Evolutionary conservation across 2,797 vertebrate species (phyloP).

Genomic region (Crenuchus spilurus): DNA sequence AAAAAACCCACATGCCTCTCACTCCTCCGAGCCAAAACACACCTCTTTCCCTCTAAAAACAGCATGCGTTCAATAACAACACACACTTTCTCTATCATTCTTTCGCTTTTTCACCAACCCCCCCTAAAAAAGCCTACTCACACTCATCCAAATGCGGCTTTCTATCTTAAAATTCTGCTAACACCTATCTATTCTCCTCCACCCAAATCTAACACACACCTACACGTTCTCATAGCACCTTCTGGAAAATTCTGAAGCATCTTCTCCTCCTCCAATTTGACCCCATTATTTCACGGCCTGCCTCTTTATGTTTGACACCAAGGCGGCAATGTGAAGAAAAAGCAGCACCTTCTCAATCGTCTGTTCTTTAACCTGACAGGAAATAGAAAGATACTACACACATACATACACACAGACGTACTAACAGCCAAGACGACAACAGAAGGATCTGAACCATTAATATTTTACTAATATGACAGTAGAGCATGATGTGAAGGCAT

Average conservation of each 20-base stretch:
- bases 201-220: conserved; percentile 52
- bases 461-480: conserved; percentile 78
- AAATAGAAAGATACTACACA: conserved; percentile 28
- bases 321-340: conserved; percentile 37
- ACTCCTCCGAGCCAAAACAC: conserved; percentile 39
- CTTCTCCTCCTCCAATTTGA: conserved; percentile 41
- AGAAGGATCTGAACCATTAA: conserved; percentile 66
- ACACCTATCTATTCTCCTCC: conserved; percentile 39
- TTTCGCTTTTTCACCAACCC: background rate
- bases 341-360: conserved; percentile 18
- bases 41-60: conserved; percentile 44
- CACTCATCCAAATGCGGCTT: conserved; percentile 33
- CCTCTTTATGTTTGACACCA: conserved; percentile 46
- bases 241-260: conserved; percentile 40
- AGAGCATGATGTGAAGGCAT: conserved; percentile 69
- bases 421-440: conserved; percentile 59
- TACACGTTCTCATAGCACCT: conserved; percentile 49
- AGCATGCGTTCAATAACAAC: conserved; percentile 42
- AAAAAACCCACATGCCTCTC: conserved; percentile 30
- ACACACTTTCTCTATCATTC: conserved; percentile 29
- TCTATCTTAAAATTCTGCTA: conserved; percentile 42
- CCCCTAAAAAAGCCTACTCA: conserved; percentile 32
- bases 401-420: conserved; percentile 32
- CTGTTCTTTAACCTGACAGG: conserved; percentile 45
- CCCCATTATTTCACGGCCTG: conserved; percentile 54